These are phyloP conservation scores for Rugalucina vietnamica DNA, from an alignment of 2,888 invertebrate genomes.

Conservation along the genomic window DNA sequence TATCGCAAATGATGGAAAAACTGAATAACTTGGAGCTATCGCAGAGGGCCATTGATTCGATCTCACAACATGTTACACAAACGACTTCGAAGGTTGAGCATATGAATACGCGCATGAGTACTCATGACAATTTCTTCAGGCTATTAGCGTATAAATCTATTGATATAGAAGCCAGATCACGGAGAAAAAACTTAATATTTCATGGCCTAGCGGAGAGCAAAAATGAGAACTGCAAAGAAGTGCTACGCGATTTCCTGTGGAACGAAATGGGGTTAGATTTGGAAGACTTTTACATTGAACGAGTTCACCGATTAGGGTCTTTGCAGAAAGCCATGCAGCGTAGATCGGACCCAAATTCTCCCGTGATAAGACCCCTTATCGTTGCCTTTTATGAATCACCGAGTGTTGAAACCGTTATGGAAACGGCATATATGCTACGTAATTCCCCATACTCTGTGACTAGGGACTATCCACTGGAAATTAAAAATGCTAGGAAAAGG, in stretches of 20 bases:
- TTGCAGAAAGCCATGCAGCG: neutral
- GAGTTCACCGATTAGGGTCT: neutral
- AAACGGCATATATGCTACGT: neutral
- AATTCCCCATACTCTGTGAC: neutral
- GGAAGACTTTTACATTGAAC: neutral
- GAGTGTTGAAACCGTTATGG: neutral
- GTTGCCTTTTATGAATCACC: neutral
- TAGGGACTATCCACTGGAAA: neutral
- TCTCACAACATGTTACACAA: neutral
- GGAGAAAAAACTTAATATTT: neutral
- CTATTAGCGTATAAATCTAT: neutral
- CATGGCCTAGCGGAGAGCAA: neutral
- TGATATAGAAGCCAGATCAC: neutral
- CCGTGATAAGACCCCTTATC: neutral
- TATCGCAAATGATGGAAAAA: neutral
- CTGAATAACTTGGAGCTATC: neutral
- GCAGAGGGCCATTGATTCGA: neutral
- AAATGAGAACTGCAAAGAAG: neutral
- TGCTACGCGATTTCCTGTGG: neutral
- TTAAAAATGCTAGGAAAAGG: neutral
- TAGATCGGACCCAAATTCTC: too few species aligned
- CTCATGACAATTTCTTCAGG: neutral
- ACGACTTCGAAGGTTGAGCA: neutral
- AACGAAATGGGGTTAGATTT: neutral
- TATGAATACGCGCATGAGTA: neutral